Evolutionary conservation across 1,140 invertebrate genomes (phyloP).

Genomic region (Cyphomyrmex costatus): DNA sequence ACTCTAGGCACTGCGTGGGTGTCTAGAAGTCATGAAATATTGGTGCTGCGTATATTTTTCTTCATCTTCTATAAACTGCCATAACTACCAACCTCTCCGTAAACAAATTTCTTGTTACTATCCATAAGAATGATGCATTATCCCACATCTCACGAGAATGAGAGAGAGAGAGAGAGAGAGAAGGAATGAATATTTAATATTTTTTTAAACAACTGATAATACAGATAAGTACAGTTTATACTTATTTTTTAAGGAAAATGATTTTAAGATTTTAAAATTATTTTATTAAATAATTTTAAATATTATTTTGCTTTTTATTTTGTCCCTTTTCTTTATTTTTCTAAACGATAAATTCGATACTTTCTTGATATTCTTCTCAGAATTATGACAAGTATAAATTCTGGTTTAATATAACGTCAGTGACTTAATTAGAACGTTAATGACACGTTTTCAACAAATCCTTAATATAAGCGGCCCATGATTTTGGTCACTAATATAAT

Average conservation of each 20-base stretch:
- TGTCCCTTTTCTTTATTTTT: not conserved
- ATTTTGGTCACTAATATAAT: constrained; percentile 25
- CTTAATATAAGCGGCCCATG: not conserved
- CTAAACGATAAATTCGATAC: not conserved
- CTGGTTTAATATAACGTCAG: not conserved
- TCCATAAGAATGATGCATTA: constrained; percentile 35
- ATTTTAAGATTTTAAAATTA: constrained; percentile 60
- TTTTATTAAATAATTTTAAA: not conserved
- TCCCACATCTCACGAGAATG: not conserved
- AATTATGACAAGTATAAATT: constrained; percentile 10
- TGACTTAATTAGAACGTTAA: constrained; percentile 18
- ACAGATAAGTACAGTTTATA: not conserved
- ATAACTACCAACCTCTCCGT: not conserved
- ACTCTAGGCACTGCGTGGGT: not conserved
- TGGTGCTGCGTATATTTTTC: not conserved
- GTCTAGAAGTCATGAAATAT: constrained; percentile 50
- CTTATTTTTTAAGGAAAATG: not conserved
- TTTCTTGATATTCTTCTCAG: not conserved
- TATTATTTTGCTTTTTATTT: not conserved
- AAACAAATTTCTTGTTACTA: constrained; percentile 47
- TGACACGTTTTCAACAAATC: constrained; percentile 10
- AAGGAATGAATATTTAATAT: not conserved
- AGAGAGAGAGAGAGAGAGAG: not conserved
- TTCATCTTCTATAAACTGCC: constrained; percentile 6
- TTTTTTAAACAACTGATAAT: constrained; percentile 5